phyloP scores from a whole-genome alignment of 2,888 invertebrate species.

The Habrosyne pyritoides region DNA sequence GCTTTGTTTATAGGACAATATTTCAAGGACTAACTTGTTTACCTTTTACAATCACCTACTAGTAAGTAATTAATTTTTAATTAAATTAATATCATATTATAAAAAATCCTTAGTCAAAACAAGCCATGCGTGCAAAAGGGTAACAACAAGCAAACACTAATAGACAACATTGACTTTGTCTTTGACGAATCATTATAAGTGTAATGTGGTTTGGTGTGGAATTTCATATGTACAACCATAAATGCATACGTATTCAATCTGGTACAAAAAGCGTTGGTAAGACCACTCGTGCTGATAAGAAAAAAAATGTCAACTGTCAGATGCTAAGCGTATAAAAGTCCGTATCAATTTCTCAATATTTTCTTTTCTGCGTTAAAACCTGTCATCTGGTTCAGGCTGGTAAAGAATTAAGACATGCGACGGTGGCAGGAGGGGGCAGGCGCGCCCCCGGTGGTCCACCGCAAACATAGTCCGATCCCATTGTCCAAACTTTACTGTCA shows the following conservation, averaged over 20 bases:
- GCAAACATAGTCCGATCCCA: conserved; percentile 62
- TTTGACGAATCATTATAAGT: conserved; percentile 46
- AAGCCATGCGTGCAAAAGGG: neutral
- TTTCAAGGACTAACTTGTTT: too few relatives aligned
- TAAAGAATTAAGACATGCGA: conserved; percentile 31
- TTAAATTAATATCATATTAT: too few relatives aligned
- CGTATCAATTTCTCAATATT: neutral
- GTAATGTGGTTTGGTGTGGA: conserved; percentile 44
- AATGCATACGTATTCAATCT: conserved; percentile 18
- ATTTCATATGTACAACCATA: conserved; percentile 23
- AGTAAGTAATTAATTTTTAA: too few relatives aligned
- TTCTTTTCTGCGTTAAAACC: neutral
- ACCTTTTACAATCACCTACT: too few relatives aligned
- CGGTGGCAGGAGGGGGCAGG: conserved; percentile 35
- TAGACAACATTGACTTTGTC: conserved; percentile 20
- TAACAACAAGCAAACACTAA: conserved; percentile 1
- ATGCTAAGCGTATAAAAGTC: neutral
- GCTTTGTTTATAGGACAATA: too few relatives aligned
- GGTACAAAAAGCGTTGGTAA: neutral
- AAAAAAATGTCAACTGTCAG: neutral
- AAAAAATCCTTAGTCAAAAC: neutral
- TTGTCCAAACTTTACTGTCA: conserved; percentile 72
- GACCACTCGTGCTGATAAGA: too few relatives aligned
- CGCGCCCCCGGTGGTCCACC: conserved; percentile 70
- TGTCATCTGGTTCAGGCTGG: neutral